Evolutionary conservation across 2,888 invertebrate genomes (phyloP), one percentile per base, ranked within the genome.

Genomic region (Morpho helenor): DNA sequence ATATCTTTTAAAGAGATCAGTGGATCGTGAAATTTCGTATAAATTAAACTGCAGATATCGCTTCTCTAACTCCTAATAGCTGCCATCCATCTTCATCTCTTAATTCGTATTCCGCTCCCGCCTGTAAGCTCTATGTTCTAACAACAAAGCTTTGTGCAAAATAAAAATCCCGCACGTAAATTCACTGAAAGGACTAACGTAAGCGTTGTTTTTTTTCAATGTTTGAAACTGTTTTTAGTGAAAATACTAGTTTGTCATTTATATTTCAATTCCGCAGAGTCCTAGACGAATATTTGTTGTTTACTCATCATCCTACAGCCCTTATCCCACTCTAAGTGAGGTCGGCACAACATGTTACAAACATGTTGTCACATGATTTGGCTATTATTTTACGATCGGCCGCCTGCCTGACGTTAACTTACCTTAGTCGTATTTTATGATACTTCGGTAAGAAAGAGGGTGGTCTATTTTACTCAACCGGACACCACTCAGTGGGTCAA

Each of bases 151-250:
- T 77, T 73, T 67, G 74, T 75, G 80, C 80, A 78, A 87, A 87
- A 87, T 88, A 87, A 87, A 88, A 88, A 82, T 84, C 78, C 77
- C 75, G 80, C 87, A 84, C 87, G 88, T 87, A 79, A 81, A 76
- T 71, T 75, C 70, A 72, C 74, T 82, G 81, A 87, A 85, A 84
- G 80, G 73, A 80, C 80, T 79, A 77, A 76, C 75, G 74, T 77
- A 76, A 77, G 71, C 52, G 39, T 69, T 79, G 74, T 81, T 79
- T 77, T 70, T 69, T 68, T 67, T 74, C 72, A 68, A 70, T 73
- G 72, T 57, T 44, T 41, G 52, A 43, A 52, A 44, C 39, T 52
- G 45, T 39, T 52, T 16, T 39, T 52, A 44, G n/a, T 52, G 31
- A 52, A 51, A 51, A 42, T 10, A 23, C 44, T 23, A 51, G 51